Evolutionary conservation across 2,797 vertebrate species (phyloP), one percentile per base, ranked within the genome.

Genomic region (Epinephelus malabaricus): DNA sequence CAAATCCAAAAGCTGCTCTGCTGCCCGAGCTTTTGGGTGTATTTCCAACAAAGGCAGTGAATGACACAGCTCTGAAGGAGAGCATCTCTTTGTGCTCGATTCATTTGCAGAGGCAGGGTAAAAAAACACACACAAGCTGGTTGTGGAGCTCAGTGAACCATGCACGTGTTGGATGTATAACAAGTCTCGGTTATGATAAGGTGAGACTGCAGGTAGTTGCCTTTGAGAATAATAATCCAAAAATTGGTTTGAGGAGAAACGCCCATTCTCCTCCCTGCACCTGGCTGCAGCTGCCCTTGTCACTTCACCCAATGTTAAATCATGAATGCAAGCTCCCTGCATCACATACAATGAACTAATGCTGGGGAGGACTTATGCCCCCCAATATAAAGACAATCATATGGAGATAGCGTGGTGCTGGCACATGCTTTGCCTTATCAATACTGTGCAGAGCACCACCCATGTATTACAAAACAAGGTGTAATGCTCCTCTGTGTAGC

Each of bases 201-300:
- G 72, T 78, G 71, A 74, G 46, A 56, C 59, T 74, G 68, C 65
- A 84, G 63, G 78, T 66, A 71, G 45, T 4, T 69, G 59, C 58
- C 17, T 78, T 68, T 69, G n/a, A 21, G 79, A 56, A 86, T 53
- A 58, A 84, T 51, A 21, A 72, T 5, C 46, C 23, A 49, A 40
- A 68, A 47, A 77, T 12, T 47, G 88, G 34, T 73, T 50, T 45
- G 63, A 69, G 58, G 73, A 92, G 86, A 89, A 88, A 92, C 89
- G 88, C 92, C 90, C 89, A 81, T 89, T 89, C 71, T 84, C 69
- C 73, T 79, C 53, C 66, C 65, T 82, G 87, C 88, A 93, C 88
- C 90, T 92, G 91, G 73, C 76, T 88, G 89, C 83, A 89, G 84
- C 79, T 85, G 90, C 74, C 82, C 88, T 86, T 82, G 86, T 78